phyloP scores from a whole-genome alignment of 2,888 invertebrate species.

The Lagria hirta region DNA sequence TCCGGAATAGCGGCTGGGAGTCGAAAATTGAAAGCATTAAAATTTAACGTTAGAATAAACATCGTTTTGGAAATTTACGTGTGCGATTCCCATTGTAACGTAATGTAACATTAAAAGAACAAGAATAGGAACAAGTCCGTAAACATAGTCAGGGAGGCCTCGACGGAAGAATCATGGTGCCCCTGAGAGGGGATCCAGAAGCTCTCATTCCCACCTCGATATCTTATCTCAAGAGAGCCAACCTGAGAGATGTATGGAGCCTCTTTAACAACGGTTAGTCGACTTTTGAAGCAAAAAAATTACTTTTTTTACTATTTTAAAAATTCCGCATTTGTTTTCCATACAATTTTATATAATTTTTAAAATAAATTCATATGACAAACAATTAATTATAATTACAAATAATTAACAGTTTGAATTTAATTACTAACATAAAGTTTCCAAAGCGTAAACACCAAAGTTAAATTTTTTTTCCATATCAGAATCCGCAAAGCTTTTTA shows the following conservation, averaged over 20 bases:
- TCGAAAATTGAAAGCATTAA: conserved; percentile 37
- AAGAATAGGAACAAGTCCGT: conserved; percentile 52
- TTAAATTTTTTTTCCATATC: too few relatives aligned
- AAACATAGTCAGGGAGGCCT: conserved; percentile 50
- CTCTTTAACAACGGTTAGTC: conserved; percentile 54
- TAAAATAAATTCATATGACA: too few relatives aligned
- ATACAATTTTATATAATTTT: too few relatives aligned
- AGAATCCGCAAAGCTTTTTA: too few relatives aligned
- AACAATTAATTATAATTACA: too few relatives aligned
- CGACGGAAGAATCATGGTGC: conserved; percentile 53
- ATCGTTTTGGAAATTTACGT: conserved; percentile 47
- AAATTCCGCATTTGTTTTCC: too few relatives aligned
- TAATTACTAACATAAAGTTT: too few relatives aligned
- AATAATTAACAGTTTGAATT: too few relatives aligned
- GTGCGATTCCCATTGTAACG: conserved; percentile 50
- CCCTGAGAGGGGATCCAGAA: conserved; percentile 51
- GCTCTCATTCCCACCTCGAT: conserved; percentile 50
- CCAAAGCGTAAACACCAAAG: too few relatives aligned
- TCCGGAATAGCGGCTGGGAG: conserved; percentile 8
- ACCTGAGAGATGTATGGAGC: conserved; percentile 50
- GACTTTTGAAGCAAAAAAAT: too few relatives aligned
- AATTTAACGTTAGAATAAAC: conserved; percentile 49
- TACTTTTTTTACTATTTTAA: too few relatives aligned
- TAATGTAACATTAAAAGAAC: conserved; percentile 54
- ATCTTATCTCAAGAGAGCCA: conserved; percentile 49